Percentiles rank a stretch among this genome's conserved stretches.
Evolutionary conservation across 2,888 invertebrate species (phyloP).

Genomic region (Byasa hedistus): DNA sequence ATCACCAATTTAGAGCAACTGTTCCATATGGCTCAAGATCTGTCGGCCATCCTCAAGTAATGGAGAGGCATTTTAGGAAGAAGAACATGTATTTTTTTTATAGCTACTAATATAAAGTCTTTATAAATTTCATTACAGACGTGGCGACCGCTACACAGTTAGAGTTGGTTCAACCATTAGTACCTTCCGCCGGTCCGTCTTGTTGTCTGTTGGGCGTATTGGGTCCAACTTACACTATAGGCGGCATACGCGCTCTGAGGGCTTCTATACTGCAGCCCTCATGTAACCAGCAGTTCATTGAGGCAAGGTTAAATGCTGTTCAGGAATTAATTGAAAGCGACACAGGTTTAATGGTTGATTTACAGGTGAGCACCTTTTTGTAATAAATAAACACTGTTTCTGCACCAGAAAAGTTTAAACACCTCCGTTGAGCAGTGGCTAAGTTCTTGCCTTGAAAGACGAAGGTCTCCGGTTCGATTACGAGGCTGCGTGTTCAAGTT

Average conservation of each 20-base stretch:
- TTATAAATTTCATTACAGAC: slow-evolving; percentile 75
- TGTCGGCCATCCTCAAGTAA: too few relatives aligned
- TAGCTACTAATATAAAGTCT: too few relatives aligned
- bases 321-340: slow-evolving; percentile 86
- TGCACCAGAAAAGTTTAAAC: too few relatives aligned
- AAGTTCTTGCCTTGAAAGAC: too few relatives aligned
- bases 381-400: neutral
- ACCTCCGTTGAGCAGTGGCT: too few relatives aligned
- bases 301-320: slow-evolving; percentile 85
- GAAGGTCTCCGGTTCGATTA: too few relatives aligned
- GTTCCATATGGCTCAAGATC: too few relatives aligned
- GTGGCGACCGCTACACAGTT: slow-evolving; percentile 88
- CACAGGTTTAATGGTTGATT: slow-evolving; percentile 79
- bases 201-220: slow-evolving; percentile 69
- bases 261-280: slow-evolving; percentile 91
- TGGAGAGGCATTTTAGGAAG: too few relatives aligned
- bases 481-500: too few relatives aligned
- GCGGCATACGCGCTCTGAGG: slow-evolving; percentile 89
- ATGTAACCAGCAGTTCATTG: slow-evolving; percentile 83
- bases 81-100: too few relatives aligned
- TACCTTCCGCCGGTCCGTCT: slow-evolving; percentile 65
- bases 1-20: too few relatives aligned
- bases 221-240: slow-evolving; percentile 71
- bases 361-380: slow-evolving; percentile 77
- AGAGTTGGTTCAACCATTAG: slow-evolving; percentile 83